These are phyloP conservation scores for Morus bassanus DNA, from an alignment of 2,797 vertebrate genomes.

Conservation along the genomic window DNA sequence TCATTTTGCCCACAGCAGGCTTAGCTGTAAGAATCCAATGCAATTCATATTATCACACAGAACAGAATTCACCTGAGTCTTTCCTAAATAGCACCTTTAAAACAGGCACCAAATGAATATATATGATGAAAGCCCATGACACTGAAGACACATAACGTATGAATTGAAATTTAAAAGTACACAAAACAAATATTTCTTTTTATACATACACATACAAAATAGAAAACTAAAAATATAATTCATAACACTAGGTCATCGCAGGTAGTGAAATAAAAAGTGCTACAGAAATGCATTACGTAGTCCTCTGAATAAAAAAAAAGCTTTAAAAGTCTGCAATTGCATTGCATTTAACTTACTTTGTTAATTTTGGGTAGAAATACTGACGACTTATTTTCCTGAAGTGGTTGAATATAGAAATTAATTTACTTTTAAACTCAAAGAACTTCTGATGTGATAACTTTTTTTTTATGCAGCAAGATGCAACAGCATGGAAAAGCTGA, in stretches of 20 bases:
- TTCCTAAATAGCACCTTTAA: constrained; percentile 26
- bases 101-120: constrained; percentile 36
- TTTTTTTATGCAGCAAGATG: neutral
- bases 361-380: neutral
- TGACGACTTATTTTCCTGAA: neutral
- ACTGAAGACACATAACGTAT: neutral
- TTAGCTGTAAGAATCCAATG: constrained; percentile 29
- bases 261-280: neutral
- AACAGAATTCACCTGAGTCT: constrained; percentile 5
- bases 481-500: neutral
- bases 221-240: constrained; percentile 32
- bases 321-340: neutral
- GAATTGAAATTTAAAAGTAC: neutral
- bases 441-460: neutral
- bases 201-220: neutral
- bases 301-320: neutral
- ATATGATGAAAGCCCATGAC: constrained; percentile 12
- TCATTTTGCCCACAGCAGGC: neutral
- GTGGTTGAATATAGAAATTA: neutral
- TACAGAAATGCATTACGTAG: constrained; percentile 14
- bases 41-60: neutral
- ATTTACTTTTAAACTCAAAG: neutral
- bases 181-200: neutral
- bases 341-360: neutral
- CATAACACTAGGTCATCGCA: neutral